Percentiles rank a stretch among this genome's conserved stretches.
Evolutionary conservation across 2,797 vertebrate genomes (phyloP).

Genomic region (Nannoperca australis): DNA sequence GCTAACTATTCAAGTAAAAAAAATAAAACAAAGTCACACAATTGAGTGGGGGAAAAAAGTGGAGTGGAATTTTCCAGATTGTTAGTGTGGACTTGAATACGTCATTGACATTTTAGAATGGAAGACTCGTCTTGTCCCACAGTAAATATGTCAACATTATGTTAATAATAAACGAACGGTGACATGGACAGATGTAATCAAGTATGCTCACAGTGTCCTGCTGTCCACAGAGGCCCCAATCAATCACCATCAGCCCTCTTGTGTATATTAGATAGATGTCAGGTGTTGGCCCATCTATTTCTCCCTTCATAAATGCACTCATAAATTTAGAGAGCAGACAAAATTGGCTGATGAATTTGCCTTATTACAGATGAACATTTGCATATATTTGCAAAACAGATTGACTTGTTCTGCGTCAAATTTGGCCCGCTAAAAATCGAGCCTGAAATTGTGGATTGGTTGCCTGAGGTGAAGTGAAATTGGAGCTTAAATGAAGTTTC

Average conservation of each 20-base stretch:
- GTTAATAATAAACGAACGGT: conserved; percentile 25
- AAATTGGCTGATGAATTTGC: conserved; percentile 50
- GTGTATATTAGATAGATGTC: conserved; percentile 43
- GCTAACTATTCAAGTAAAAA: background rate
- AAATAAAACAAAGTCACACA: background rate
- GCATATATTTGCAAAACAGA: conserved; percentile 61
- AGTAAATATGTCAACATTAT: conserved; percentile 14
- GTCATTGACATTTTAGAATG: background rate
- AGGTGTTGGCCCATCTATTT: conserved; percentile 28
- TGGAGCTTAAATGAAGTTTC: conserved; percentile 17
- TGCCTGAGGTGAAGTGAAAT: conserved; percentile 12
- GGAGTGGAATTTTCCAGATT: background rate
- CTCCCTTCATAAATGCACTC: conserved; percentile 2
- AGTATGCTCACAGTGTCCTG: background rate
- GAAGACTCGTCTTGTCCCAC: background rate
- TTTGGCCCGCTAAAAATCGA: conserved; percentile 8
- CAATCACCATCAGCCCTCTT: conserved; percentile 49
- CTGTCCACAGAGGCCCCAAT: conserved; percentile 30
- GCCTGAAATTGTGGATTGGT: conserved; percentile 20
- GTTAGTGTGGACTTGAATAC: background rate
- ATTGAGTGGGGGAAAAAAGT: background rate
- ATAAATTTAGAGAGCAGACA: conserved; percentile 22
- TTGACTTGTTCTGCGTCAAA: conserved; percentile 19
- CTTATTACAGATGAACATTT: conserved; percentile 45
- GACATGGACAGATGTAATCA: conserved; percentile 36